Evolutionary conservation across 92 coral and sea anemone genomes (phyloP).

Genomic region (Epizoanthus scotinus): DNA sequence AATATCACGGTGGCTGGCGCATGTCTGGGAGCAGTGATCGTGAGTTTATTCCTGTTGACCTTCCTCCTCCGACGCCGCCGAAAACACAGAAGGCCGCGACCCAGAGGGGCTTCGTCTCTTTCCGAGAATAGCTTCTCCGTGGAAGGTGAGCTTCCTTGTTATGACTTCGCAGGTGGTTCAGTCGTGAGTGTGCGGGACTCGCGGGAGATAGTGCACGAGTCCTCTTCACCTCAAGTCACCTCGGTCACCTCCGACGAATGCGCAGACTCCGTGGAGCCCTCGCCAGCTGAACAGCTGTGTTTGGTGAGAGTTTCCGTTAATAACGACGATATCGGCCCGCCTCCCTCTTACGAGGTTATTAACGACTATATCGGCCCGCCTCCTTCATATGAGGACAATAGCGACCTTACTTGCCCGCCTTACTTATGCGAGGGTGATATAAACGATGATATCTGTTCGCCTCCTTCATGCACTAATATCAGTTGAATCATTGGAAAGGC

Average conservation of each 20-base stretch:
- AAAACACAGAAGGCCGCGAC: not conserved
- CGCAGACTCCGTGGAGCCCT: not conserved
- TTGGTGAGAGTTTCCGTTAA: not conserved
- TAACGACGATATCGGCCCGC: not conserved
- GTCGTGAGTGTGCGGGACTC: not conserved
- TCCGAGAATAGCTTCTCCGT: not conserved
- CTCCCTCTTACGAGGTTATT: constrained; percentile 5
- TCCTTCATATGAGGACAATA: constrained; percentile 10
- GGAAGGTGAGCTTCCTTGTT: constrained; percentile 6
- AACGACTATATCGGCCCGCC: constrained; percentile 3
- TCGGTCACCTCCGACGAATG: not conserved
- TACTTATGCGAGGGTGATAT: not conserved
- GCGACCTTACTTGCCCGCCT: not conserved
- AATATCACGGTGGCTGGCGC: no score
- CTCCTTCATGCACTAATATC: no score
- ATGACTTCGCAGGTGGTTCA: not conserved
- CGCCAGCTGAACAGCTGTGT: not conserved
- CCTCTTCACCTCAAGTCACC: not conserved
- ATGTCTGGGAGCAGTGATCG: no score
- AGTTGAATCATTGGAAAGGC: no score
- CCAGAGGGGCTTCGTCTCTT: not conserved
- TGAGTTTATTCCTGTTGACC: no score
- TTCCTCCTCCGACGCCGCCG: not conserved
- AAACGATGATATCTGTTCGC: no score
- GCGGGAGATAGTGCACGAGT: not conserved